Conservation (phyloP, 2,888 invertebrate species). For the Acanthoscelides obtectus region DNA sequence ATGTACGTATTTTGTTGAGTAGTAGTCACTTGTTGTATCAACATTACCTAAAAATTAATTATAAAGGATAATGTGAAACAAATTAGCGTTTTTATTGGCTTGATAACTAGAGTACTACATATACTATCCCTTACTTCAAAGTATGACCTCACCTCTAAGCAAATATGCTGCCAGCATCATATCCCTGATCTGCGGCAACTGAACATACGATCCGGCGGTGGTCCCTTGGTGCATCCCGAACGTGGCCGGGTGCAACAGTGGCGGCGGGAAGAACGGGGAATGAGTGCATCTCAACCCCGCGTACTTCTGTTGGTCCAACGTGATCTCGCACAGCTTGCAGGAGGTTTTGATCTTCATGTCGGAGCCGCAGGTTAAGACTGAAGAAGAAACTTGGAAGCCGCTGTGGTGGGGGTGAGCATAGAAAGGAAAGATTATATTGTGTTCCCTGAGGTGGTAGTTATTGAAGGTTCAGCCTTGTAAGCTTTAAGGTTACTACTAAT, state of each 20-base stretch:
- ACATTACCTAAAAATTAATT: too few species aligned
- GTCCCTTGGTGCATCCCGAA: conserved; percentile 38
- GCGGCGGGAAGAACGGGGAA: conserved; percentile 30
- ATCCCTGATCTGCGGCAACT: conserved; percentile 56
- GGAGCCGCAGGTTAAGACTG: neutral
- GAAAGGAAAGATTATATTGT: neutral
- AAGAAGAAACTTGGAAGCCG: neutral
- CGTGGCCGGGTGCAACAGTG: conserved; percentile 33
- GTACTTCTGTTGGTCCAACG: conserved; percentile 38
- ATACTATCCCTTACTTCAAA: too few species aligned
- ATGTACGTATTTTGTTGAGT: too few species aligned
- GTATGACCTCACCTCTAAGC: conserved; percentile 54
- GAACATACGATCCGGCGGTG: conserved; percentile 47
- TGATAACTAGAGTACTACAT: too few species aligned
- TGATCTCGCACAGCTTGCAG: conserved; percentile 44
- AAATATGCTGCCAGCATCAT: conserved; percentile 62
- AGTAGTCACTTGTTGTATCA: too few species aligned
- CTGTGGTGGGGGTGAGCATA: neutral
- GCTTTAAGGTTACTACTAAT: too few species aligned
- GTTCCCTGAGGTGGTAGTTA: neutral
- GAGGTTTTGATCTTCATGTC: conserved; percentile 43
- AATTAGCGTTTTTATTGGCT: too few species aligned
- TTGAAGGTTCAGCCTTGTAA: neutral
- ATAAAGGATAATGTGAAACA: too few species aligned
- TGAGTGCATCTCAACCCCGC: conserved; percentile 40